Evolutionary conservation across 1,140 invertebrate species (phyloP).

Genomic region (Hypsibius dujardini): DNA sequence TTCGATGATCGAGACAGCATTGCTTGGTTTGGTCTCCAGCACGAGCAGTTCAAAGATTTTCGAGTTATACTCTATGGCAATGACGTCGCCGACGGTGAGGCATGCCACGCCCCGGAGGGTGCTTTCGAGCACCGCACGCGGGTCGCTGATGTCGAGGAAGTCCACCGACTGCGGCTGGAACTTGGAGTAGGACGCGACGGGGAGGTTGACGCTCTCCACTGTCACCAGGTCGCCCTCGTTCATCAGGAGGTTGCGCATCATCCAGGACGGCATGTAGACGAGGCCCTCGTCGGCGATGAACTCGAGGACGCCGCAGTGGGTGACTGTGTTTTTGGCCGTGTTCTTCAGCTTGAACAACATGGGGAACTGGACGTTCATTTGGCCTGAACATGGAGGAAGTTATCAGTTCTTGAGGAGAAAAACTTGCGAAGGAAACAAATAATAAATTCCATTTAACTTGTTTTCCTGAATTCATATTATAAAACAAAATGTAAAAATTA

Average conservation of each 20-base stretch:
- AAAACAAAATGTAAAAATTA: too few relatives aligned
- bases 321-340: constrained; percentile 58
- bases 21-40: constrained; percentile 76
- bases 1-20: constrained; percentile 93
- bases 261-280: constrained; percentile 95
- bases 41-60: constrained; percentile 82
- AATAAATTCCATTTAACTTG: too few relatives aligned
- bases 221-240: constrained; percentile 73
- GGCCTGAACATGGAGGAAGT: too few relatives aligned
- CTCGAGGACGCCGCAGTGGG: constrained; percentile 93
- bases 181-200: constrained; percentile 87
- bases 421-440: too few relatives aligned
- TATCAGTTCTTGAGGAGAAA: too few relatives aligned
- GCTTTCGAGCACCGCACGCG: constrained; percentile 87
- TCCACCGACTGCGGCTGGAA: constrained; percentile 91
- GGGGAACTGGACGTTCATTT: constrained; percentile 90
- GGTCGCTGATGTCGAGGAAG: constrained; percentile 95
- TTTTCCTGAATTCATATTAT: too few relatives aligned
- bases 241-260: constrained; percentile 90
- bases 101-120: constrained; percentile 91
- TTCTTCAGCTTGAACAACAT: constrained; percentile 97
- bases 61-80: constrained; percentile 92
- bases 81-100: constrained; percentile 81
- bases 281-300: constrained; percentile 98
- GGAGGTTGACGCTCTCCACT: constrained; percentile 79